Evolutionary conservation across 2,888 invertebrate genomes (phyloP), one percentile per base, ranked within the genome.

Genomic region (Linnaemya tessellans): DNA sequence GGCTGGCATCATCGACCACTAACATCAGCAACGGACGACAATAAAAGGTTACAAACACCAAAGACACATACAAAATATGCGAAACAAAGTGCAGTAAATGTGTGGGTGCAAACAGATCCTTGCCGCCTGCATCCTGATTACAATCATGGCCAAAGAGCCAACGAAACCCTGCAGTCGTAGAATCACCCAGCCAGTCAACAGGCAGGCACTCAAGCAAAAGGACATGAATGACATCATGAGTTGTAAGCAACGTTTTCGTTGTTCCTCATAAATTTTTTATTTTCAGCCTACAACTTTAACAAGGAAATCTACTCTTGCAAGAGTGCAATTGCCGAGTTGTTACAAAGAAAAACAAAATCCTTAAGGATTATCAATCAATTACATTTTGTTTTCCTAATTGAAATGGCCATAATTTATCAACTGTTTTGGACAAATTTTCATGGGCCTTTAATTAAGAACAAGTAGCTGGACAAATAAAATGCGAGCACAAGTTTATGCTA

Each of bases 141-240:
- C 46, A 35, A 35, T 35, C 35, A 35, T 73, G 30, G 20, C 20
- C 56, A 35, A 15, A 41, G 38, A 67, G n/a, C 4, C 73, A 38
- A 22, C 8, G n/a, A 60, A 62, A 20, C 13, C 73, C 20, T 25
- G 15, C 58, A 71, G 10, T 25, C 18, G 43, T 15, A 30, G 46
- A 35, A 11, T 2, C 51, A 56, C n/a, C 20, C 35, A 46, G 15
- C 2, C 56, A 30, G 43, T 1, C 25, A 49, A 2, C 30, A 30
- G 30, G 30, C 51, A 15, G 25, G 30, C 73, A 58, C 43, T 60
- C 60, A 62, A 49, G 60, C 41, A 49, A 46, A 41, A 62, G 49
- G 46, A 22, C 38, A 43, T 13, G 41, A 43, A 68, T 77, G 67
- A 68, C 77, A 77, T 77, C 77, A 77, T 67, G 54, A 38, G 13